Percentiles rank a stretch among this genome's conserved stretches.
These are phyloP conservation scores for Machimus rusticus DNA, from an alignment of 2,888 invertebrate genomes.

Conservation along the genomic window DNA sequence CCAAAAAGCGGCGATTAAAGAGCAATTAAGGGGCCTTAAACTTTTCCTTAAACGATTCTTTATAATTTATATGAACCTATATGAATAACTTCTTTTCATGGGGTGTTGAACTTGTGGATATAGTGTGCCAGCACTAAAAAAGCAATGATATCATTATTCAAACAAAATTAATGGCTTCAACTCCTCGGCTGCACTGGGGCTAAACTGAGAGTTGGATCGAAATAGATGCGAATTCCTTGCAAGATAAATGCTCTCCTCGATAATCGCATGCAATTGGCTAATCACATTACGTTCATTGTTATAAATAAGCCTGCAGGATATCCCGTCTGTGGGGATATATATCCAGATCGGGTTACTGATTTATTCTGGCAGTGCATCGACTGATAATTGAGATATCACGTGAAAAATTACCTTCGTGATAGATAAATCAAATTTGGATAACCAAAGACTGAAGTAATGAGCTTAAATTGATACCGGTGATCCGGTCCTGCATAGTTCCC, in stretches of 20 bases:
- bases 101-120: neutral
- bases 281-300: slow-evolving; percentile 25
- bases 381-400: slow-evolving; percentile 53
- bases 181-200: neutral
- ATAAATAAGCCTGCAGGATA: slow-evolving; percentile 21
- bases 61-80: neutral
- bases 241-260: neutral
- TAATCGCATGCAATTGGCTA: slow-evolving; percentile 25
- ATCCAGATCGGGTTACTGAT: slow-evolving; percentile 45
- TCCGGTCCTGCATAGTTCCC: neutral
- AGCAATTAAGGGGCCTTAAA: neutral
- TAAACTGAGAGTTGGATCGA: neutral
- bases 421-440: slow-evolving; percentile 51
- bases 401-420: slow-evolving; percentile 53
- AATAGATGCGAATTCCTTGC: neutral
- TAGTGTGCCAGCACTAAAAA: neutral
- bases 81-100: neutral
- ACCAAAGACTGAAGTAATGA: slow-evolving; percentile 40
- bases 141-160: neutral
- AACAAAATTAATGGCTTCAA: neutral
- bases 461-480: slow-evolving; percentile 39
- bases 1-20: neutral
- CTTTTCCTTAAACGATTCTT: neutral
- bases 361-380: slow-evolving; percentile 50
- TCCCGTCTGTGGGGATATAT: neutral